Conservation (phyloP, 2,113 vertebrate species). For the Circaetus gallicus region DNA sequence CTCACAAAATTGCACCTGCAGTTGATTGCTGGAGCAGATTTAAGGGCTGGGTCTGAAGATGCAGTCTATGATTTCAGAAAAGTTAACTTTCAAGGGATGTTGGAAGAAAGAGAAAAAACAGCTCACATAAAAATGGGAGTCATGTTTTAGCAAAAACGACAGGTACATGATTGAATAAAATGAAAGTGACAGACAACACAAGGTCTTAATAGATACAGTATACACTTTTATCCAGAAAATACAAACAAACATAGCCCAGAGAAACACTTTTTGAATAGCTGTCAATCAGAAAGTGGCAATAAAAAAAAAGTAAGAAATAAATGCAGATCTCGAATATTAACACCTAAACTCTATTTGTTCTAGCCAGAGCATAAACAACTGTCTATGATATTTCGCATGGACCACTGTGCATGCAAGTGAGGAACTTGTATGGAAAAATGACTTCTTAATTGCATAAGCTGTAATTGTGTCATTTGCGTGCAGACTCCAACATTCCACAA, state of each 20-base stretch:
- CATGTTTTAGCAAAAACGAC: background rate
- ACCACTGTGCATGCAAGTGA: background rate
- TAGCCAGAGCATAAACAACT: background rate
- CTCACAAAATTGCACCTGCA: slow-evolving; percentile 44
- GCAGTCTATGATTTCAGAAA: slow-evolving; percentile 16
- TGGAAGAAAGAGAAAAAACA: background rate
- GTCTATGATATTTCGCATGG: background rate
- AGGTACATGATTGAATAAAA: slow-evolving; percentile 53
- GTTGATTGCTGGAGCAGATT: slow-evolving; percentile 45
- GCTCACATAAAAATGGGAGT: background rate
- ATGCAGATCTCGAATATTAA: background rate
- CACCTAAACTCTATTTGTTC: background rate
- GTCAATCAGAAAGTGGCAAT: slow-evolving; percentile 3
- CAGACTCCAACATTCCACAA: background rate
- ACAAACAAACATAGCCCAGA: slow-evolving; percentile 5
- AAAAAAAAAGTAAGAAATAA: background rate
- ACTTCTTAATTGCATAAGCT: background rate
- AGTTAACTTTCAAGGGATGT: slow-evolving; percentile 1
- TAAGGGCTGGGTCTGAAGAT: slow-evolving; percentile 24
- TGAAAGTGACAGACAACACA: slow-evolving; percentile 40
- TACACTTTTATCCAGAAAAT: background rate
- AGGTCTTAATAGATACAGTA: slow-evolving; percentile 23
- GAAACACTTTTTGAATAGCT: slow-evolving; percentile 9
- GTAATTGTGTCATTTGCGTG: background rate
- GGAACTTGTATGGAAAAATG: background rate